These are phyloP conservation scores for Xiphophorus birchmanni DNA, from an alignment of 2,797 vertebrate species.

Conservation along the genomic window DNA sequence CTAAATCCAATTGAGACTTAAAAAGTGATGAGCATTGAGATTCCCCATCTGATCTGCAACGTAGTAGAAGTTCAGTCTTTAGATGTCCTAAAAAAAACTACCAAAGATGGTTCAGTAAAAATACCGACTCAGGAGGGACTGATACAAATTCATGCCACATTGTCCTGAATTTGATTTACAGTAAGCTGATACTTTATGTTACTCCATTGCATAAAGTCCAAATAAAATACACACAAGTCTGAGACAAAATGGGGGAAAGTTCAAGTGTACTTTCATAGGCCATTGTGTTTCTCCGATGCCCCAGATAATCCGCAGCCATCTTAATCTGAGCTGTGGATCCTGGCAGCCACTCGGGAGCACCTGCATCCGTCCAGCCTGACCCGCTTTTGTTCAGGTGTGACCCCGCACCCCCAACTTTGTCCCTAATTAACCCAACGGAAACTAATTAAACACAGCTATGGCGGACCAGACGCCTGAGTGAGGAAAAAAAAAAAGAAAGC, in stretches of 20 bases:
- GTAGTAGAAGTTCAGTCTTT: not conserved
- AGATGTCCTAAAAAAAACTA: not conserved
- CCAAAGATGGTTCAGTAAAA: not conserved
- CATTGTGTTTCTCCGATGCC: slow-evolving; percentile 31
- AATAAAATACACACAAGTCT: not conserved
- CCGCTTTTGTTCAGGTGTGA: slow-evolving; percentile 77
- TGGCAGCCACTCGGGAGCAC: slow-evolving; percentile 75
- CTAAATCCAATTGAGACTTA: not conserved
- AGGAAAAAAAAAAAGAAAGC: not conserved
- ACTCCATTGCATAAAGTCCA: not conserved
- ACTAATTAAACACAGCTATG: slow-evolving; percentile 84
- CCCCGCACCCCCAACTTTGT: slow-evolving; percentile 81
- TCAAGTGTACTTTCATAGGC: not conserved
- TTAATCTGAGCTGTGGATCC: slow-evolving; percentile 81
- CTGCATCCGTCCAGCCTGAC: slow-evolving; percentile 78
- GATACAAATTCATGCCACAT: not conserved
- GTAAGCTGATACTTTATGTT: not conserved
- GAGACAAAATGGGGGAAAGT: not conserved
- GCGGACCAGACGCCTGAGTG: slow-evolving; percentile 68
- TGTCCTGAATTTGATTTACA: not conserved
- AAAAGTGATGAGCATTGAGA: not conserved
- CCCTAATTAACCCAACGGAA: slow-evolving; percentile 85
- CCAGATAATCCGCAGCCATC: slow-evolving; percentile 64
- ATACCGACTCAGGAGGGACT: not conserved
- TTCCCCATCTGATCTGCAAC: not conserved